Evolutionary conservation across 2,797 vertebrate genomes (phyloP), one percentile per base, ranked within the genome.

Genomic region (Synanceia verrucosa): DNA sequence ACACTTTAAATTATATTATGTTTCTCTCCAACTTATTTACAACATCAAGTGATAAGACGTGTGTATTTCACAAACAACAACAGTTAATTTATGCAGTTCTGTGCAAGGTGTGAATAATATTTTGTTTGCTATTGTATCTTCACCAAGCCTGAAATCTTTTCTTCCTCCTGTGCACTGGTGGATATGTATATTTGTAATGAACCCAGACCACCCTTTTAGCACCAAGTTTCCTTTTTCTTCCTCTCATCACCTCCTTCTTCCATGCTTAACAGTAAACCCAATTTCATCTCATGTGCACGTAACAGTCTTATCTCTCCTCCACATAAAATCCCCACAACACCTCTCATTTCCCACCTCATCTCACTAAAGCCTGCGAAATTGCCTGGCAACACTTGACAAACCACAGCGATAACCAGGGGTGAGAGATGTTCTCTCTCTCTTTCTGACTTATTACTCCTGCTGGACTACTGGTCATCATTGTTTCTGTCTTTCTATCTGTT

Each of bases 391-490:
- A 56, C 28, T 50, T 63, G n/a, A 70, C 23, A 70, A 65, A 70
- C 29, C 63, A 39, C 23, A 26, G 48, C 37, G 46, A 76, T 18
- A 26, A 8, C 51, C 12, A 47, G 9, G 70, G 55, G 77, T 83
- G 79, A 73, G 46, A 61, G 26, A 61, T 50, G 34, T 58, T 73
- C 68, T 55, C 36, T 72, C 19, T 66, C 55, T 0, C 19, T 66
- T 51, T 0, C 12, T 55, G 47, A 29, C 10, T 28, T 24, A 58
- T 60, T 11, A 46, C 23, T n/a, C 19, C 46, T 29, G 21, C 21
- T 50, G 65, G 70, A 59, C 79, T 62, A 36, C 46, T 29, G 37
- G 37, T 50, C 23, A 36, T 62, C 9, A 5, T 41, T 63, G 19
- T 62, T 64, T 62, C 16, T 64, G 9, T 63, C 31, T 71, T 66